Conservation (phyloP, 1,140 invertebrate genomes). For the Helicoverpa zea region DNA sequence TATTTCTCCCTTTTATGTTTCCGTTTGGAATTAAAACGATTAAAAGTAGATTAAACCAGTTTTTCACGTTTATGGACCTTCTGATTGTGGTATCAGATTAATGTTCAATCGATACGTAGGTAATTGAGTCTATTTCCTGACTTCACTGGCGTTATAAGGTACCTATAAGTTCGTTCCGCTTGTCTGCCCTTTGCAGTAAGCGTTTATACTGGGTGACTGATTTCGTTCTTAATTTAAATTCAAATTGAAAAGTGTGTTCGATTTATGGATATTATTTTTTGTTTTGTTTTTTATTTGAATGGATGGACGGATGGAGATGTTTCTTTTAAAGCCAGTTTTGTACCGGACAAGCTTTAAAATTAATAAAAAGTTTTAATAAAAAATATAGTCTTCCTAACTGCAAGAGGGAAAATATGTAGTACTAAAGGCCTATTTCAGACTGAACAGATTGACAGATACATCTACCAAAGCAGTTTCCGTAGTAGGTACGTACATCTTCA, state of each 20-base stretch:
- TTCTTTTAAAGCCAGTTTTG: not conserved
- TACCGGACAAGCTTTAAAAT: too few relatives aligned
- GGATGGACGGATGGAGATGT: too few relatives aligned
- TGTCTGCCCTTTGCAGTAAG: conserved; percentile 62
- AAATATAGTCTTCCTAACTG: not conserved
- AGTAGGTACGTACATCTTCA: conserved; percentile 55
- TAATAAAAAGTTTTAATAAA: too few relatives aligned
- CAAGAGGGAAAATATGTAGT: too few relatives aligned
- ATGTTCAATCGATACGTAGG: conserved; percentile 63
- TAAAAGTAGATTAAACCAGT: conserved; percentile 36
- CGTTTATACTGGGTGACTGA: not conserved
- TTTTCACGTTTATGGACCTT: conserved; percentile 37
- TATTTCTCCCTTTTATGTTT: conserved; percentile 20
- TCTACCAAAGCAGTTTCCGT: conserved; percentile 10
- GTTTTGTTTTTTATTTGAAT: conserved; percentile 11
- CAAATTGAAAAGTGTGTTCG: not conserved
- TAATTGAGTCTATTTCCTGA: conserved; percentile 71
- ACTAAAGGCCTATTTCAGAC: not conserved
- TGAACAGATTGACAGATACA: not conserved
- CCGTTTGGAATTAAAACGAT: conserved; percentile 29
- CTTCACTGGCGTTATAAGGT: conserved; percentile 7
- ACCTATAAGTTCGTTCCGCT: conserved; percentile 63
- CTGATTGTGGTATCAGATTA: conserved; percentile 53
- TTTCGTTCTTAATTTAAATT: not conserved
- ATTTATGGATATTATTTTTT: not conserved